Percentiles rank a stretch among this genome's conserved stretches.
Evolutionary conservation across 2,113 vertebrate genomes (phyloP).

Genomic region (Barbus barbus): DNA sequence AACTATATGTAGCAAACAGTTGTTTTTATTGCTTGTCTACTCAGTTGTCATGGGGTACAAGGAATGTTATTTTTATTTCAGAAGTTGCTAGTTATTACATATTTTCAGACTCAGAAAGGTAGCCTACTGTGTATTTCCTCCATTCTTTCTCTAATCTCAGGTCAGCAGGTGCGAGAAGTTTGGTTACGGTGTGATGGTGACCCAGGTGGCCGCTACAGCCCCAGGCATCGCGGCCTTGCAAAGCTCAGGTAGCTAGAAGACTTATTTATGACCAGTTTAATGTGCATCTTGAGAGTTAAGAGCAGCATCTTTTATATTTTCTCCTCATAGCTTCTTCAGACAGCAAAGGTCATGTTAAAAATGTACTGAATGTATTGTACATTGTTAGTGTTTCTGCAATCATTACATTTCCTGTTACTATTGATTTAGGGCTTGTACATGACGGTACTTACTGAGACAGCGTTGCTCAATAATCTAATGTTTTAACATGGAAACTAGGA

Average conservation of each 20-base stretch:
- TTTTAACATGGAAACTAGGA: neutral
- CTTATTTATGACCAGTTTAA: neutral
- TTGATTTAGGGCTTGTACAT: neutral
- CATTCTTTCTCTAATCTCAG: constrained; percentile 64
- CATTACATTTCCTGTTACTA: neutral
- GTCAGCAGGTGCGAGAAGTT: constrained; percentile 86
- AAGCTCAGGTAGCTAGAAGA: constrained; percentile 79
- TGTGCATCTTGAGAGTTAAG: neutral
- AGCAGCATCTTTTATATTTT: neutral
- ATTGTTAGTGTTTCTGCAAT: constrained; percentile 13
- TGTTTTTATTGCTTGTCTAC: neutral
- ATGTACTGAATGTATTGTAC: neutral
- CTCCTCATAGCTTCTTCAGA: neutral
- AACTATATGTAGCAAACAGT: neutral
- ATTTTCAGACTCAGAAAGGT: neutral
- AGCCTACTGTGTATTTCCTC: neutral
- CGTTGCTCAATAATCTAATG: neutral
- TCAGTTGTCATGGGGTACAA: neutral
- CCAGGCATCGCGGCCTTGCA: constrained; percentile 81
- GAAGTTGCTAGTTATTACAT: neutral
- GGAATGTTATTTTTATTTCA: neutral
- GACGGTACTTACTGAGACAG: neutral
- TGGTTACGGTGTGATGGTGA: constrained; percentile 85
- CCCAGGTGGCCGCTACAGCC: constrained; percentile 87
- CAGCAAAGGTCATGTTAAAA: constrained; percentile 1